Evolutionary conservation across 2,113 vertebrate species (phyloP), one percentile per base, ranked within the genome.

Genomic region (Menura novaehollandiae): DNA sequence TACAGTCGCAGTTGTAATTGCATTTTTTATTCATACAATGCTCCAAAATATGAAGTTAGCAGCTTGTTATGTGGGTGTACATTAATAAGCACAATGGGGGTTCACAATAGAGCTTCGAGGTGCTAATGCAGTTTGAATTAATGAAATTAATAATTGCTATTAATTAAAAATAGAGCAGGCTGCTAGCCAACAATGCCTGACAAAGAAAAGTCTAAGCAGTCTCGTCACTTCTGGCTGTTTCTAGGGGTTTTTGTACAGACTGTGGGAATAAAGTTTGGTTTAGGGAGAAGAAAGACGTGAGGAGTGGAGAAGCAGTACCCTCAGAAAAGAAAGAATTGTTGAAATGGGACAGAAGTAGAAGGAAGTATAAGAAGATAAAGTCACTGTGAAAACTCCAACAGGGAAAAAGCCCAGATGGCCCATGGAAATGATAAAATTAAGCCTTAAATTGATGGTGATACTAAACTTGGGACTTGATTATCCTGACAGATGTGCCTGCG

Each of bases 381-480:
- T 85, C 62, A 85, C 21, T 77, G 79, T 80, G 91, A 89, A 91
- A 91, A 75, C 52, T 95, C 68, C 33, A 53, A 51, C 30, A 63
- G 81, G 23, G 27, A 91, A 94, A 95, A 91, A 71, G 78, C 91
- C 91, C 95, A 96, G 94, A 95, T 96, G 94, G 93, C 87, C 95
- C 51, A 83, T 43, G 63, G 67, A 97, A 94, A 94, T 94, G n/a
- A 93, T 93, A 88, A 93, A 97, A 96, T 96, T 96, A 97, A 93
- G 85, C 71, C 67, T 89, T 81, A 95, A 96, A 96, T 95, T 95
- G 85, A 96, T 96, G 75, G 59, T 77, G 71, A 91, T 95, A 93
- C 83, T 96, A 93, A 96, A 94, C 82, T 93, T 94, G 82, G 55
- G 96, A 55, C 74, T 94, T 95, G 91, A 97, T 97, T 96, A 96